Evolutionary conservation across 2,113 vertebrate species (phyloP).

Genomic region (Athene cunicularia): DNA sequence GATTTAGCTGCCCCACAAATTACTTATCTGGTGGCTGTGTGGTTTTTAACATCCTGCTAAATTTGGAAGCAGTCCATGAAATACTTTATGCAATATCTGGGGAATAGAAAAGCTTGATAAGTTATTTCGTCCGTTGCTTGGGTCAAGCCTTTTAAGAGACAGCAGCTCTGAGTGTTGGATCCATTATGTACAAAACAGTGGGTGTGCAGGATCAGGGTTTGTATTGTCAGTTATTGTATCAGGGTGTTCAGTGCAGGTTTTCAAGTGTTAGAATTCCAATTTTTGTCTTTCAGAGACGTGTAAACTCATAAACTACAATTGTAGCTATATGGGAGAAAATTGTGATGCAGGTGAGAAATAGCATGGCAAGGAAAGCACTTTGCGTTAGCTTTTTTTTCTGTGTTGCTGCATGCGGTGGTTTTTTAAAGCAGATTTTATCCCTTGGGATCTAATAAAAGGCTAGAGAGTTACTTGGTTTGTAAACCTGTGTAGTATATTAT

Average conservation of each 20-base stretch:
- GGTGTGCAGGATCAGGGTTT: not conserved
- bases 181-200: not conserved
- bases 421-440: conserved; percentile 70
- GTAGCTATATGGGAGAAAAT: conserved; percentile 43
- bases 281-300: not conserved
- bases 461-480: conserved; percentile 65
- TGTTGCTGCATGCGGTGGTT: conserved; percentile 50
- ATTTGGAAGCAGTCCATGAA: conserved; percentile 50
- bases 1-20: conserved; percentile 46
- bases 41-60: conserved; percentile 64
- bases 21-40: conserved; percentile 60
- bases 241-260: not conserved
- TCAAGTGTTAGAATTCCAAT: not conserved
- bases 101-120: conserved; percentile 18
- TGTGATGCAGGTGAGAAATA: conserved; percentile 59
- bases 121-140: not conserved
- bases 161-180: not conserved
- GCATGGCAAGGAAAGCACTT: conserved; percentile 29
- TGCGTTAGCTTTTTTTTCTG: conserved; percentile 59
- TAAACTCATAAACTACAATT: conserved; percentile 17
- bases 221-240: not conserved
- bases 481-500: conserved; percentile 68
- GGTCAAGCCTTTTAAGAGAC: conserved; percentile 2
- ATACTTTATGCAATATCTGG: conserved; percentile 49
- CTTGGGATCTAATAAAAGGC: conserved; percentile 74